phyloP scores from a whole-genome alignment of 1,140 invertebrate species.

The Hyposmocoma kahamanoa region DNA sequence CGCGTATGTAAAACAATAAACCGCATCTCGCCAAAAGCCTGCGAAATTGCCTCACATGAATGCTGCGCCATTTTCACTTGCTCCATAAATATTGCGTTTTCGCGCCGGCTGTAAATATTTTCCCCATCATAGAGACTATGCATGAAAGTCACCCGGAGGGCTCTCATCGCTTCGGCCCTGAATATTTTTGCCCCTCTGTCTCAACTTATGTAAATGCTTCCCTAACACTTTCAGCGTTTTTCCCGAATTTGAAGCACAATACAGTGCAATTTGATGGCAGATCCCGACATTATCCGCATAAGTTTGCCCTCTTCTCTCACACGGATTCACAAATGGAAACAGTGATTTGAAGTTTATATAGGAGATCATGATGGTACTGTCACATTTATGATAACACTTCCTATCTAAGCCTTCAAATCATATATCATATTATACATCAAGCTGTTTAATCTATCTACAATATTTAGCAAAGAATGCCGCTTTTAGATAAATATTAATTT shows the following conservation, averaged over 20 bases:
- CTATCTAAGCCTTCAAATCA: too few species aligned
- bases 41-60: slow-evolving; percentile 17
- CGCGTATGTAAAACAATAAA: slow-evolving; percentile 36
- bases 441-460: too few species aligned
- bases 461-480: too few species aligned
- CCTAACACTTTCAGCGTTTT: slow-evolving; percentile 66
- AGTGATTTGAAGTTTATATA: slow-evolving; percentile 51
- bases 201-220: slow-evolving; percentile 68
- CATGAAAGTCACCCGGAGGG: slow-evolving; percentile 50
- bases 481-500: too few species aligned
- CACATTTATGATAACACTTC: too few species aligned
- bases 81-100: slow-evolving; percentile 52
- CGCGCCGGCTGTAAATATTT: slow-evolving; percentile 57
- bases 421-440: too few species aligned
- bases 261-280: slow-evolving; percentile 62
- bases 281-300: slow-evolving; percentile 55
- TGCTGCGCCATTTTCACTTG: slow-evolving; percentile 34
- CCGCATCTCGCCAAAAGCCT: slow-evolving; percentile 19
- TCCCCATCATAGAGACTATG: slow-evolving; percentile 58
- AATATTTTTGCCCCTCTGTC: slow-evolving; percentile 70
- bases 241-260: slow-evolving; percentile 67
- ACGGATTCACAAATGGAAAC: slow-evolving; percentile 45
- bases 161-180: slow-evolving; percentile 62
- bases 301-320: slow-evolving; percentile 31
- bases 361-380: slow-evolving; percentile 24